Conservation (phyloP, 2,888 invertebrate genomes). For the Tenthredo mesomela region DNA sequence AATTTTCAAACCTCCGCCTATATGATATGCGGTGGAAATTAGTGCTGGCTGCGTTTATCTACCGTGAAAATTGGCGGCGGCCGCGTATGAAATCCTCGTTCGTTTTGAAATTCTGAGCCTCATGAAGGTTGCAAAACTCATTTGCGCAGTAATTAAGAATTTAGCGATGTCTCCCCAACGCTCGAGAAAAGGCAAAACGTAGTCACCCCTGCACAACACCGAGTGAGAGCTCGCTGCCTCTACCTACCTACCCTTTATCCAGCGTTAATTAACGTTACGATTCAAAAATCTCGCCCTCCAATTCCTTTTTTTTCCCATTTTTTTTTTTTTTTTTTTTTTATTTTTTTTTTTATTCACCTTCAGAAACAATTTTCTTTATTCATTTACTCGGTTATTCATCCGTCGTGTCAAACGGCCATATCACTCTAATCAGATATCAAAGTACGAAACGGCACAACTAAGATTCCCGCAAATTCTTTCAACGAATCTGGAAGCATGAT, state of each 20-base stretch:
- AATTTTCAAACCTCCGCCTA: background rate
- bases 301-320: background rate
- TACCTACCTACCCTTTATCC: conserved; percentile 18
- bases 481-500: too few relatives aligned
- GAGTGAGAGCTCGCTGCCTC: background rate
- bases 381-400: background rate
- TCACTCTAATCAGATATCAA: background rate
- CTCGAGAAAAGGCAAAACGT: conserved; percentile 33
- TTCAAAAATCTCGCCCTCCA: conserved; percentile 28
- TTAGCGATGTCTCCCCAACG: conserved; percentile 48
- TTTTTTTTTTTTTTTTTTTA: background rate
- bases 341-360: background rate
- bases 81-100: conserved; percentile 22
- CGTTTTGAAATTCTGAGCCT: conserved; percentile 37
- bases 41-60: conserved; percentile 20
- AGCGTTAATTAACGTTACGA: conserved; percentile 43
- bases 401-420: background rate
- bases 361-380: conserved; percentile 3
- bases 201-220: background rate
- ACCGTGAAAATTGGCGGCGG: conserved; percentile 4
- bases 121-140: conserved; percentile 49
- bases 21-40: background rate
- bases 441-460: background rate
- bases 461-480: too few relatives aligned
- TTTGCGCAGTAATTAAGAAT: conserved; percentile 50